Evolutionary conservation across 1,140 invertebrate species (phyloP), one percentile per base, ranked within the genome.

Genomic region (Proctacanthus coquilletti): DNA sequence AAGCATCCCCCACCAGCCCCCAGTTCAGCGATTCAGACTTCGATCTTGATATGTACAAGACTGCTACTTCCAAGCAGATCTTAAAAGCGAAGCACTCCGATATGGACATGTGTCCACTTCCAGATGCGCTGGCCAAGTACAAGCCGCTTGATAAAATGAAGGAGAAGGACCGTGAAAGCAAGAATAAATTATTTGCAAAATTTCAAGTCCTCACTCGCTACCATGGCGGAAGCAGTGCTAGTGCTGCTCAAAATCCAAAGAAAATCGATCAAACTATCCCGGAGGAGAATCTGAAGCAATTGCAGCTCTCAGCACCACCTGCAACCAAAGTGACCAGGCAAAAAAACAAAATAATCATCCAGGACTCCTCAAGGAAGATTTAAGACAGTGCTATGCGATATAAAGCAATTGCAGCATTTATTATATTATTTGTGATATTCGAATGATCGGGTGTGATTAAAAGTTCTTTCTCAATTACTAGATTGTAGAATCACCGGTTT

Each of bases 281-380:
- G 18, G 66, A 64, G 46, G 69, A 72, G 56, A 75, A 71, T 50
- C 51, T 68, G 36, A 68, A 64, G 49, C 76, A 62, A 53, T 65
- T 69, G 51, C 69, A 48, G 43, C 67, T 70, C 17, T 69, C 65
- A 11, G 65, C 65, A 33, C 47, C 66, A 1, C 69, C 71, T 0
- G 70, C 71, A 19, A 78, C 80, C 2, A 80, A 77, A 54, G 76
- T 82, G 4, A 82, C 78, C 9, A 70, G 77, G 41, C 70, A 81
- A 45, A 74, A 74, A 46, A 82, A 82, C 53, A 82, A 82, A 55
- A 65, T 83, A 6, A 75, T 83, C 39, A 80, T 81, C 49, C 72
- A 80, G 40, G 77, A 78, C 38, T 52, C 55, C 3, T 49, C 51
- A 14, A 48, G 55, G 18, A 55, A 52, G 14, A 58, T 58, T 34